These are phyloP conservation scores for Platanista minor DNA, from an alignment of 2,113 vertebrate genomes.

Conservation along the genomic window DNA sequence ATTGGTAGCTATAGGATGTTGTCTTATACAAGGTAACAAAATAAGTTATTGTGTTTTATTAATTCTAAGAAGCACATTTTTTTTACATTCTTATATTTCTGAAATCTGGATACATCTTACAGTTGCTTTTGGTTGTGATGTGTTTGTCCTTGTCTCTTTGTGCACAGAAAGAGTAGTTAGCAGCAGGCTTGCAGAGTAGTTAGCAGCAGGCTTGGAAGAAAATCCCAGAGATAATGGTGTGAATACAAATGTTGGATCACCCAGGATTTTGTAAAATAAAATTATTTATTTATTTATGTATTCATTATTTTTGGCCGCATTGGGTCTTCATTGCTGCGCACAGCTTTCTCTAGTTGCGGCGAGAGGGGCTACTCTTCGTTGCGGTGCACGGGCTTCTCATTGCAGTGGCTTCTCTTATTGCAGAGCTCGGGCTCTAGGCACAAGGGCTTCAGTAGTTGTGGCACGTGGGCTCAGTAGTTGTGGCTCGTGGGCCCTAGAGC, in stretches of 20 bases:
- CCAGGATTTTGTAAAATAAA: not conserved
- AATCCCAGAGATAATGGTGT: not conserved
- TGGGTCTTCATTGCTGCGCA: no score
- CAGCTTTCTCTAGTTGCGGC: no score
- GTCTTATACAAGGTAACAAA: conserved; percentile 10
- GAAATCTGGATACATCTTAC: not conserved
- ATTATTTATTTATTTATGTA: no score
- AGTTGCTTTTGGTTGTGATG: not conserved
- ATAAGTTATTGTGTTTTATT: conserved; percentile 33
- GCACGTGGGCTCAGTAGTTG: no score
- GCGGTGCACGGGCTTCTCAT: no score
- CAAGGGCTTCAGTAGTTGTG: no score
- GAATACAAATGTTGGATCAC: conserved; percentile 27
- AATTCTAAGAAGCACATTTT: conserved; percentile 3
- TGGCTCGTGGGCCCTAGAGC: no score
- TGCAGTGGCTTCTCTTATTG: no score
- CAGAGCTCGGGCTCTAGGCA: no score
- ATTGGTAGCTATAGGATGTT: not conserved
- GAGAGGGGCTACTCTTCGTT: no score
- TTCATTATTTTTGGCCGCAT: no score
- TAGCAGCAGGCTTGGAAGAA: not conserved
- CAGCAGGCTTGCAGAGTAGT: not conserved
- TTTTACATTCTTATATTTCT: conserved; percentile 11
- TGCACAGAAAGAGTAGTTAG: not conserved
- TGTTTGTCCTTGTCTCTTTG: not conserved